Base-by-base conservation (phyloP, 1,140 invertebrate species). In the Microvelia longipes region DNA sequence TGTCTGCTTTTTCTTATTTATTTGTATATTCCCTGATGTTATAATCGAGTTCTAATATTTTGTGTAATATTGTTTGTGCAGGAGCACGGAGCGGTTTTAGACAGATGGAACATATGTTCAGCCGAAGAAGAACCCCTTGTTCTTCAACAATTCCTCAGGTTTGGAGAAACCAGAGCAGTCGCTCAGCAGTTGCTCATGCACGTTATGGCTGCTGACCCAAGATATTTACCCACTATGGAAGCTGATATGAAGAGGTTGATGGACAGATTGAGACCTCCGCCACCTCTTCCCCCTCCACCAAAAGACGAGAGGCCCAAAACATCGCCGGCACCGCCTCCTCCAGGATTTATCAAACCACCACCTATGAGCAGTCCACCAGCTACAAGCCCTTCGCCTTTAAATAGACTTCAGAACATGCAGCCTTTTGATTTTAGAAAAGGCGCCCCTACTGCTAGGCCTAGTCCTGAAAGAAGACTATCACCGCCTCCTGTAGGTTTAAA, bases 381-480 rank as follows among this genome's bases (percentile, higher is more conserved):
- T 64, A 82, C 77, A 64, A 82, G 80, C 75, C 82, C 83, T 71
- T 93, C 92, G 2, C 91, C 94, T 0, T 81, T 96, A 30, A 94
- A 91, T 78, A 85, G 92, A 75, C 81, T 96, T 27, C 92, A 96
- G 80, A 95, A 88, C 75, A 96, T 97, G 93, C 92, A 96, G 78
- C 93, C 93, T 1, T 95, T 94, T 78, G 93, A 96, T 78, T 96
- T 92, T 77, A 85, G 92, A 25, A 91, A 93, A 76, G 82, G 91
- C 62, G 83, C 85, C 68, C 74, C 83, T 78, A 35, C 66, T 29
- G 28, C 30, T 2, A 19, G 63, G 1, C 29, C 63, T 26, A 81
- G 79, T 35, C 79, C 79, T 24, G 83, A 85, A 69, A 80, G 80
- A 63, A 80, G 81, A 62, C 76, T 81, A 11, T 78, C 80, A 66